These are phyloP conservation scores for Orestias chungarensis DNA, from an alignment of 2,797 vertebrate genomes.

Conservation along the genomic window DNA sequence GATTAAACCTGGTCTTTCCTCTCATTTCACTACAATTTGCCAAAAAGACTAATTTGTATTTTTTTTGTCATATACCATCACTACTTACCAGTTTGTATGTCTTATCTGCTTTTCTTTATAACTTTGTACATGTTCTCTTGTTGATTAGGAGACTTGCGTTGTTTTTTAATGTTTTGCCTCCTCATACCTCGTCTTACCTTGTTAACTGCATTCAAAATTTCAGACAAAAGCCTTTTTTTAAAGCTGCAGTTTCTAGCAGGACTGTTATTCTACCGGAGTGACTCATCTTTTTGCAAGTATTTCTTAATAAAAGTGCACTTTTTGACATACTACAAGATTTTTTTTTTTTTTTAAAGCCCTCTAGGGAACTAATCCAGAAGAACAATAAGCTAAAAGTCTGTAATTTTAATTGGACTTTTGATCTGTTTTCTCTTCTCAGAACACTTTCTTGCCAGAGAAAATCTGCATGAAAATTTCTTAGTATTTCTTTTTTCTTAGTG, in stretches of 20 bases:
- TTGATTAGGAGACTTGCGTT: slow-evolving; percentile 61
- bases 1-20: slow-evolving; percentile 29
- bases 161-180: slow-evolving; percentile 30
- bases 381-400: slow-evolving; percentile 32
- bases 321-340: slow-evolving; percentile 43
- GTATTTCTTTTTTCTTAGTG: no score
- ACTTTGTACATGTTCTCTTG: slow-evolving; percentile 63
- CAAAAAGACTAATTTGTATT: slow-evolving; percentile 65
- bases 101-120: slow-evolving; percentile 32
- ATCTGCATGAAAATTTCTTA: slow-evolving; percentile 45
- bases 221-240: slow-evolving; percentile 42
- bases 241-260: slow-evolving; percentile 58
- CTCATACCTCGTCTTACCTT: slow-evolving; percentile 56
- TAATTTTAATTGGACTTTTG: slow-evolving; percentile 38
- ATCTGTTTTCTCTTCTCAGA: slow-evolving; percentile 1
- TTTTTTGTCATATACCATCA: slow-evolving; percentile 26
- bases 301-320: slow-evolving; percentile 79
- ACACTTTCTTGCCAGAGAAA: slow-evolving; percentile 40
- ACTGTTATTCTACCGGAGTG: slow-evolving; percentile 64
- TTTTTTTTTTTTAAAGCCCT: slow-evolving; percentile 37
- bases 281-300: slow-evolving; percentile 49
- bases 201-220: slow-evolving; percentile 41
- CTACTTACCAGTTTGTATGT: slow-evolving; percentile 50
- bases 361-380: slow-evolving; percentile 50
- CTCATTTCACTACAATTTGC: slow-evolving; percentile 74